Conservation (phyloP, 2,113 vertebrate genomes). For the Puma concolor region DNA sequence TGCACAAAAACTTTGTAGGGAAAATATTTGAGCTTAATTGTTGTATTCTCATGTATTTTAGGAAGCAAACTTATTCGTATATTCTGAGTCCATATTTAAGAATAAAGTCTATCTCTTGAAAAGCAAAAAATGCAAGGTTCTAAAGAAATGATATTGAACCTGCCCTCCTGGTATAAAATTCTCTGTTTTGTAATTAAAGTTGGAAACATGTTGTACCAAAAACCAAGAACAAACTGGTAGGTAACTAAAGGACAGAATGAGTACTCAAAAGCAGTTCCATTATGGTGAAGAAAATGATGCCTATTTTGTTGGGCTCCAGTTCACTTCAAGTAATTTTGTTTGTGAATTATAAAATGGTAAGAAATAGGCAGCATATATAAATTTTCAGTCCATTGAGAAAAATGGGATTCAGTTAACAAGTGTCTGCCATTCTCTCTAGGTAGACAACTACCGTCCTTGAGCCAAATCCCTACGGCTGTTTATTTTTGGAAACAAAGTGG, state of each 20-base stretch:
- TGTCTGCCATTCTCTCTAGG: not conserved
- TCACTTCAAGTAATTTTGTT: not conserved
- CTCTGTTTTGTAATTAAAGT: slow-evolving; percentile 12
- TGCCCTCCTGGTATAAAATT: not conserved
- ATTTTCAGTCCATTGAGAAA: not conserved
- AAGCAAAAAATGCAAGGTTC: not conserved
- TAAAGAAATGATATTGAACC: not conserved
- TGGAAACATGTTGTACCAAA: not conserved
- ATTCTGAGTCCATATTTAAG: not conserved
- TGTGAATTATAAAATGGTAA: not conserved
- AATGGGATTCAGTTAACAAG: not conserved
- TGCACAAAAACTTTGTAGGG: not conserved
- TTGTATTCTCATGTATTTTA: not conserved
- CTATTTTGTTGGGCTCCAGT: not conserved
- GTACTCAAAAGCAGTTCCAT: not conserved
- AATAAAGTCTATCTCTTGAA: not conserved
- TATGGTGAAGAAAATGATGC: not conserved
- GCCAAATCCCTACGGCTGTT: not conserved
- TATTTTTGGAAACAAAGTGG: not conserved
- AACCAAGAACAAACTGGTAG: not conserved
- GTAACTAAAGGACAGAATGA: not conserved
- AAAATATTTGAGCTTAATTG: not conserved
- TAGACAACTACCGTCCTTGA: not conserved
- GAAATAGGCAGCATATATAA: not conserved
- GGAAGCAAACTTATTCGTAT: not conserved